Base-by-base conservation (phyloP, 2,888 invertebrate genomes). In the Maniola hyperantus region DNA sequence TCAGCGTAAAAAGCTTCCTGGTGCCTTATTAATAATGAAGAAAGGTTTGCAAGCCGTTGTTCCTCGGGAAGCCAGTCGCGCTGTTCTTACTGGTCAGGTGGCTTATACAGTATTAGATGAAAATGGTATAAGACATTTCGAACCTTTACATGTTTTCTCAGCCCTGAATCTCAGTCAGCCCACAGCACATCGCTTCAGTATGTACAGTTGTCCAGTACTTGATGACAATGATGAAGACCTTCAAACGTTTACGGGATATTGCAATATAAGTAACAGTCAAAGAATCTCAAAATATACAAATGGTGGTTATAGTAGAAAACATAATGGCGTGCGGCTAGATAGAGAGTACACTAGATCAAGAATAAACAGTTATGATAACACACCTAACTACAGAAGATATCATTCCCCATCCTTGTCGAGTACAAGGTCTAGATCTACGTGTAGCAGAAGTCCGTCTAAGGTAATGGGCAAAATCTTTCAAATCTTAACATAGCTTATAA, bases 91-190 rank as follows among this genome's bases (percentile, higher is more conserved):
- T 0, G 96, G 96, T 4, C 93, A 96, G 84, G 94, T 96, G 0
- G 94, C 96, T 1, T 97, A 96, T 79, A 95, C 95, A 11, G 94
- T 96, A 8, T 93, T 97, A 5, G 96, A 96, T 76, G 96, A 97
- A 83, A 94, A 93, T 72, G 96, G 97, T 33, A 94, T 96, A 44
- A 94, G 94, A 66, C 95, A 95, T 77, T 96, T 96, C 78, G 96
- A 96, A 78, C 96, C 96, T 0, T 88, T 96, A 74, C 95, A 96
- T 78, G 96, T 95, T 66, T 95, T 96, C 81, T 94, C 95, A 34
- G 95, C 95, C 0, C 84, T 96, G 64, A 94, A 95, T 73, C 85
- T 96, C 34, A 95, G 94, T 71, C 93, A 94, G 74, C 94, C 95
- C 0, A 93, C 93, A 7, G 94, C 94, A 6, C 94, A 94, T 80